phyloP scores from a whole-genome alignment of 37 sponge, comb jelly and placozoan species.

The Mnemiopsis leidyi region DNA sequence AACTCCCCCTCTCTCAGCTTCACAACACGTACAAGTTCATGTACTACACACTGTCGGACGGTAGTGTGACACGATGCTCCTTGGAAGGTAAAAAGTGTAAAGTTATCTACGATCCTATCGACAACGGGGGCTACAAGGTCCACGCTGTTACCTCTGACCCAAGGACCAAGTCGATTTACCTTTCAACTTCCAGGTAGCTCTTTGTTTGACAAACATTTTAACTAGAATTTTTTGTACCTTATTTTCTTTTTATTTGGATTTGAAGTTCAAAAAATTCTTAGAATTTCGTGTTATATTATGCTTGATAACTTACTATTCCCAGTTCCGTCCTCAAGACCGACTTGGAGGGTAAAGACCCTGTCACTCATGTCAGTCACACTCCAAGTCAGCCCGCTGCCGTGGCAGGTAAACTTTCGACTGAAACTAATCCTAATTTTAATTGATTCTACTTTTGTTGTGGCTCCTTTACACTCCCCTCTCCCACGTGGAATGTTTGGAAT shows the following conservation, averaged over 20 bases:
- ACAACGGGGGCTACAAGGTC: background rate
- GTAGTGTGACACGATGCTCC: background rate
- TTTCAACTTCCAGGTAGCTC: background rate
- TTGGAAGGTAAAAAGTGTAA: background rate
- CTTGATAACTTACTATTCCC: no score
- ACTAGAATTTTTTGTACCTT: no score
- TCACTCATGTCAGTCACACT: background rate
- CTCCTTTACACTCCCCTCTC: no score
- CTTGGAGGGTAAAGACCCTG: background rate
- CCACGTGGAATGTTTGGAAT: no score
- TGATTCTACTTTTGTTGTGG: no score
- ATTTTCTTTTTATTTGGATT: no score
- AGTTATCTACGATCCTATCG: background rate
- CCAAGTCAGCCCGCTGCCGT: background rate
- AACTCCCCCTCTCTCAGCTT: background rate
- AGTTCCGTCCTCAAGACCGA: background rate
- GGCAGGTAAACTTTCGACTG: background rate
- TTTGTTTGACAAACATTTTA: no score
- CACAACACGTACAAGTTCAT: background rate
- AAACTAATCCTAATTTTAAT: no score
- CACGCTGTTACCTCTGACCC: conserved; percentile 15
- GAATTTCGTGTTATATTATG: no score
- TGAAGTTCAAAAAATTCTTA: no score
- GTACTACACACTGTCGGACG: background rate
- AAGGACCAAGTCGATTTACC: background rate